Evolutionary conservation across 2,113 vertebrate genomes (phyloP).

Genomic region (Toxostoma redivivum): DNA sequence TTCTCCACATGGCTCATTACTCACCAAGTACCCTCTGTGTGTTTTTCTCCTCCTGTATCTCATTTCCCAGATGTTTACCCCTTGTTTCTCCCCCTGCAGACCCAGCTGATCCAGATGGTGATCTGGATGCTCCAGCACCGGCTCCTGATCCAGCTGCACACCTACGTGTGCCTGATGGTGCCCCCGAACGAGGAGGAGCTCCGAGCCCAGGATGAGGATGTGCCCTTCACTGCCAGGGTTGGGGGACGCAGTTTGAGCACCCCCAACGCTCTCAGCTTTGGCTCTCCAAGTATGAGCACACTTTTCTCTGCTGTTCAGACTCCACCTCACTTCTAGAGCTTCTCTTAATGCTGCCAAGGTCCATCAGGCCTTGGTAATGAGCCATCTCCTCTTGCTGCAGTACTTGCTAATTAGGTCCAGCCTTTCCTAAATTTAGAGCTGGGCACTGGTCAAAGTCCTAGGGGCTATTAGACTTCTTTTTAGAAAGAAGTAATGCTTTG

Average conservation of each 20-base stretch:
- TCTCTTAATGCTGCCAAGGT: not conserved
- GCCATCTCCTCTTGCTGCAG: not conserved
- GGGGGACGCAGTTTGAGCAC: conserved; percentile 91
- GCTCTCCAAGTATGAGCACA: conserved; percentile 87
- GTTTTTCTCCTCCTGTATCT: not conserved
- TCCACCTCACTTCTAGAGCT: not conserved
- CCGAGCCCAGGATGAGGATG: conserved; percentile 78
- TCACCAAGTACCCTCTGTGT: not conserved
- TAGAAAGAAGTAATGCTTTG: not conserved
- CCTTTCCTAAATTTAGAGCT: not conserved
- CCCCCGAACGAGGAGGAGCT: conserved; percentile 85
- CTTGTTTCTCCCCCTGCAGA: conserved; percentile 64
- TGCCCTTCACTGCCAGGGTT: conserved; percentile 76
- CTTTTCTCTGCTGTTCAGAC: not conserved
- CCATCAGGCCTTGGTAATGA: not conserved
- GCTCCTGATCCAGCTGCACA: conserved; percentile 93
- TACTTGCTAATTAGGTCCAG: not conserved
- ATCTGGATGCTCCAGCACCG: conserved; percentile 96
- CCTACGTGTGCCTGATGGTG: conserved; percentile 92
- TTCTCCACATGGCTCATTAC: not conserved
- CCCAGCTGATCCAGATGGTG: conserved; percentile 97
- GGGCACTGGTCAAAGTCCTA: not conserved
- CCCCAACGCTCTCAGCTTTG: conserved; percentile 93
- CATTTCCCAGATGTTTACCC: not conserved
- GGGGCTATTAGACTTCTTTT: not conserved